These are phyloP conservation scores for Hippocampus abdominalis DNA, from an alignment of 2,113 vertebrate species.

Conservation along the genomic window DNA sequence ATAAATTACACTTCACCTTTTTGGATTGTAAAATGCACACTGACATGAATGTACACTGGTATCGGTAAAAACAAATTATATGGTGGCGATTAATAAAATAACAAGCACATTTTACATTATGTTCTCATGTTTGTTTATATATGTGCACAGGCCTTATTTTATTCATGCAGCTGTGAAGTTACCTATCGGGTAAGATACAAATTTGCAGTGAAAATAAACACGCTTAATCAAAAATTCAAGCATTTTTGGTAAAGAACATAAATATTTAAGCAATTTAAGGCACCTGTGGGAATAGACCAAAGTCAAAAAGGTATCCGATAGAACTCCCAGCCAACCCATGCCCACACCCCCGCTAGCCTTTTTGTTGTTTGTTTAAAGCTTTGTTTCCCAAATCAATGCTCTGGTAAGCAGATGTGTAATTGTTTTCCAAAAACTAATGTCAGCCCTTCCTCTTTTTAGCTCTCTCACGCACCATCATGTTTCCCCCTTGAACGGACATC, in stretches of 20 bases:
- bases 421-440: constrained; percentile 8
- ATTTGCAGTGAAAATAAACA: neutral
- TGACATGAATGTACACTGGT: neutral
- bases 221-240: neutral
- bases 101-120: neutral
- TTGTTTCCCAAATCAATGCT: constrained; percentile 1
- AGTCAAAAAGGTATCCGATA: neutral
- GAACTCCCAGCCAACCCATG: neutral
- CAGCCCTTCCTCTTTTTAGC: neutral
- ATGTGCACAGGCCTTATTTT: neutral
- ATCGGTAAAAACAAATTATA: neutral
- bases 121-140: neutral
- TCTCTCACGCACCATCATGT: constrained; percentile 13
- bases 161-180: neutral
- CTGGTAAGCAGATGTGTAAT: neutral
- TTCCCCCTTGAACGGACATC: constrained; percentile 14
- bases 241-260: neutral
- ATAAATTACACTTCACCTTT: neutral
- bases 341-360: neutral
- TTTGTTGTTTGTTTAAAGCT: constrained; percentile 5
- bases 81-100: too few relatives aligned
- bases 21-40: neutral
- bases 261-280: neutral
- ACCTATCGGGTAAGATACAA: too few relatives aligned
- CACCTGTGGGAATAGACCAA: neutral